Evolutionary conservation across 2,888 invertebrate species (phyloP).

Genomic region (Conomelus anceps): DNA sequence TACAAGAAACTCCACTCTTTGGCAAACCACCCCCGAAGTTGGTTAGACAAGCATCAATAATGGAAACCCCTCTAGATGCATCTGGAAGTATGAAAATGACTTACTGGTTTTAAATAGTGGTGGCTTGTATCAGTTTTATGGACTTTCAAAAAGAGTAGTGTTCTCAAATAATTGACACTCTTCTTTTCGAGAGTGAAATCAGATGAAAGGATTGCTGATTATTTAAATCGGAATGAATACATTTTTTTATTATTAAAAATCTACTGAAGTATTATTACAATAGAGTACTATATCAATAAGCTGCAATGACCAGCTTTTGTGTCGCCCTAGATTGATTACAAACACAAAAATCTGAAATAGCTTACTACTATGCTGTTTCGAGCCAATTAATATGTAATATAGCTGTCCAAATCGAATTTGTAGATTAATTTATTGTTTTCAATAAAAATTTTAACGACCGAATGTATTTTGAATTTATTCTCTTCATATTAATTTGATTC

Average conservation of each 20-base stretch:
- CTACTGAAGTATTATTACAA: too few relatives aligned
- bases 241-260: too few relatives aligned
- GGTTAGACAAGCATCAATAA: conserved; percentile 68
- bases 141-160: too few relatives aligned
- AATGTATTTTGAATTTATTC: not conserved
- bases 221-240: not conserved
- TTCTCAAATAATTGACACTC: too few relatives aligned
- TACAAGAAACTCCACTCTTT: conserved; percentile 40
- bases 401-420: not conserved
- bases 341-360: not conserved
- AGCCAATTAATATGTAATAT: not conserved
- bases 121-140: not conserved
- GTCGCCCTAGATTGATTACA: not conserved
- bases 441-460: not conserved
- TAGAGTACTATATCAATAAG: not conserved
- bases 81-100: conserved; percentile 79
- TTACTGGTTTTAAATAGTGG: conserved; percentile 67
- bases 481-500: too few relatives aligned
- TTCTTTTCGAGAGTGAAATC: not conserved
- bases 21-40: conserved; percentile 46
- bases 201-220: not conserved
- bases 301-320: not conserved
- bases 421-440: not conserved
- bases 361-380: not conserved
- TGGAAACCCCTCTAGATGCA: conserved; percentile 73